Percentiles rank a stretch among this genome's conserved stretches.
These are phyloP conservation scores for Ashinkailepas kermadecensis DNA, from an alignment of 2,888 invertebrate species.

Conservation along the genomic window DNA sequence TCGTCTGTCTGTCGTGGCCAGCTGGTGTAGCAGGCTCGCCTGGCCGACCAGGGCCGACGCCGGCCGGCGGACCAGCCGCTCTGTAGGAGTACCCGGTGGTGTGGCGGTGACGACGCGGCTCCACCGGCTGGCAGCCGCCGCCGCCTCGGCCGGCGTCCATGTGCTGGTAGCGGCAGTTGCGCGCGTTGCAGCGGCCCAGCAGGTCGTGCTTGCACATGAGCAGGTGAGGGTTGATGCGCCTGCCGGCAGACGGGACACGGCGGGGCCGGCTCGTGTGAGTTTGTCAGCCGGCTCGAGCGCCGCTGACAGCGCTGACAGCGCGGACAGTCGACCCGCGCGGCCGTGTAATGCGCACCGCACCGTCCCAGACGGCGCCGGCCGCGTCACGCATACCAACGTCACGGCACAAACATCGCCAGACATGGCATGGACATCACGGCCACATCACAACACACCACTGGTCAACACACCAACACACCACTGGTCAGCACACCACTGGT, in stretches of 20 bases:
- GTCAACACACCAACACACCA: no score
- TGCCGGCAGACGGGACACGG: background rate
- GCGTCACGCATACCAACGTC: background rate
- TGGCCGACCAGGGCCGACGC: no score
- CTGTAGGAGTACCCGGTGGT: background rate
- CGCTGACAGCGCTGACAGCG: no score
- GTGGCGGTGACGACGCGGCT: background rate
- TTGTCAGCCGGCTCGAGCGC: no score
- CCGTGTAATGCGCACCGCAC: background rate
- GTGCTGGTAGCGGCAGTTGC: constrained; percentile 30
- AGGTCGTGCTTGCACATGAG: constrained; percentile 34
- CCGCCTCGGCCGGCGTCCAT: background rate
- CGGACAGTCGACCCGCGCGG: background rate
- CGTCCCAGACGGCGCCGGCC: background rate
- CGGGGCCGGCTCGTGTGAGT: no score
- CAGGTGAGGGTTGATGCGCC: constrained; percentile 28
- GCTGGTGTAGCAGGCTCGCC: no score
- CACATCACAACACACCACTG: no score
- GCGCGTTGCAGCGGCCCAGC: constrained; percentile 35
- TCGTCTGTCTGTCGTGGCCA: no score
- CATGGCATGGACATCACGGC: background rate
- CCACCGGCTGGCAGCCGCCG: background rate
- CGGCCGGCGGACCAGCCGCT: no score
- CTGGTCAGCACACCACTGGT: no score
- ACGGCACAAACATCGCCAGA: background rate